phyloP scores from a whole-genome alignment of 2,888 invertebrate species.

The Allacma fusca region DNA sequence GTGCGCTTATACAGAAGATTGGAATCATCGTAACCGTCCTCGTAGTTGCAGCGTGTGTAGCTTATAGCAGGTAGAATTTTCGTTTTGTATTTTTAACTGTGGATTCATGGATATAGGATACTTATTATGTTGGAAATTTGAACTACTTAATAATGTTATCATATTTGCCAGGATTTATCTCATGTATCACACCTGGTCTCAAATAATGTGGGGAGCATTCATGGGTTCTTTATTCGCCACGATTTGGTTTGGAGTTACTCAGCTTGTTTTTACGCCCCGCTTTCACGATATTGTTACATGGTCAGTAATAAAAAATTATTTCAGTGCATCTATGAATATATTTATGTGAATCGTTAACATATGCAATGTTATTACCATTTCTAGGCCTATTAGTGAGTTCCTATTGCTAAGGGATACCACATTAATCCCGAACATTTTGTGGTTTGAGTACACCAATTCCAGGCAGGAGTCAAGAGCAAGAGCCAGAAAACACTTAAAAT shows the following conservation, averaged over 20 bases:
- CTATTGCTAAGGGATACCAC: constrained; percentile 87
- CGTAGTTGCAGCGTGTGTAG: constrained; percentile 57
- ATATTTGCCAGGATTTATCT: constrained; percentile 75
- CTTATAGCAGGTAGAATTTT: constrained; percentile 58
- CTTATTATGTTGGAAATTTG: too few species aligned
- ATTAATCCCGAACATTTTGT: constrained; percentile 87
- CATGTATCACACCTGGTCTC: constrained; percentile 82
- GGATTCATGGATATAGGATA: background rate
- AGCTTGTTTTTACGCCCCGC: constrained; percentile 80
- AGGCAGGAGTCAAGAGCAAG: constrained; percentile 82
- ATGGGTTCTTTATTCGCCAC: constrained; percentile 78
- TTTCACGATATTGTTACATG: constrained; percentile 86
- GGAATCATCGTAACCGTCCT: constrained; percentile 58
- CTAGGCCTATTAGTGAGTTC: constrained; percentile 84
- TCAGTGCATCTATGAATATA: background rate
- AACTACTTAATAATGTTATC: too few species aligned
- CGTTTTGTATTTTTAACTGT: background rate
- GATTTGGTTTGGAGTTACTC: constrained; percentile 83
- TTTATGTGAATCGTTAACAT: too few species aligned
- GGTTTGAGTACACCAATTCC: constrained; percentile 92
- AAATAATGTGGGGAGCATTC: constrained; percentile 81
- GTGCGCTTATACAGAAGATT: constrained; percentile 57
- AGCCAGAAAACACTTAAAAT: constrained; percentile 71
- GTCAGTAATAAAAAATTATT: constrained; percentile 69
- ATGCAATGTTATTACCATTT: background rate